Evolutionary conservation across 2,888 invertebrate genomes (phyloP), one percentile per base, ranked within the genome.

Genomic region (Cephus nigrinus): DNA sequence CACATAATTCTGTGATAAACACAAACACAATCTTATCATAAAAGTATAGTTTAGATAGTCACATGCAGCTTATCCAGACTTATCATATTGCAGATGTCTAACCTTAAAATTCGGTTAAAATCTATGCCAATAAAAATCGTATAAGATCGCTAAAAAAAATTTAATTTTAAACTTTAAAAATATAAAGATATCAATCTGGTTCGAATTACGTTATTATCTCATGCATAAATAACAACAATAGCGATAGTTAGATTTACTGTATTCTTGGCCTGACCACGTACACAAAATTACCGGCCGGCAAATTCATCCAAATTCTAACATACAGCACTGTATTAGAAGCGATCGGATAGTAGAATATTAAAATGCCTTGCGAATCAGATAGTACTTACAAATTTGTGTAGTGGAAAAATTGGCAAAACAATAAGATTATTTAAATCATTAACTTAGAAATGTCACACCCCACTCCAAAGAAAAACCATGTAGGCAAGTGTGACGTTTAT

Each of bases 281-380:
- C 82, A 87, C 88, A 88, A 86, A 84, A 85, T 86, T 80, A 88
- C 88, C 87, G 87, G 88, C 88, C 88, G 88, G 88, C 83, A 74
- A 30, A 78, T 30, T 32, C 35, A 12, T 55, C 9, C 3, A 71
- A 55, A 9, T 55, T 55, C 40, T 55, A 55, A 55, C 40, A 23
- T 55, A 23, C 40, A 15, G 40, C 9, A 4, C 23, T 23, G 23
- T 55, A 55, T 15, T 55, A 23, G 40, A 55, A 23, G 5, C 5
- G 9, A 15, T 23, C 23, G 4, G 5, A 23, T 23, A 15, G 5
- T 55, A 55, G 1, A 55, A 5, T 5, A 55, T 55, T 55, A 15
- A 9, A 55, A 55, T 55, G 40, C 4, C 23, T 55, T 23, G 23
- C 1, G 15, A 23, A 55, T 55, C 1, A 55, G 2, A 33, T 71